Evolutionary conservation across 2,797 vertebrate species (phyloP), one percentile per base, ranked within the genome.

Genomic region (Netta rufina): DNA sequence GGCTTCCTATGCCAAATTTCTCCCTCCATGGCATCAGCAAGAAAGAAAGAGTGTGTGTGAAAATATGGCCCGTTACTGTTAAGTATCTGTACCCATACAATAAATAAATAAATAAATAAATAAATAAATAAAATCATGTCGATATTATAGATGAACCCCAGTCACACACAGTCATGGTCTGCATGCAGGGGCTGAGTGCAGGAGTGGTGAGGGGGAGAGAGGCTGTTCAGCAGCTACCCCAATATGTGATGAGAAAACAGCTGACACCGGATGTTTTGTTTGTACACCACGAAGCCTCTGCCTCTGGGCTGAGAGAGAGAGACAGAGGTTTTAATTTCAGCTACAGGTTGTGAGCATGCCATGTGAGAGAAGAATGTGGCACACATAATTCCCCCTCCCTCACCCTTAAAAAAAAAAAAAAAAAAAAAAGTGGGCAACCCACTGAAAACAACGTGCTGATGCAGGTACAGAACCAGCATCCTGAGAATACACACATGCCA

Each of bases 1-100:
- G 30, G 33, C 1, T 2, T 32, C 11, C 1, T 0, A 8, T 16
- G 53, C 12, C 1, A 1, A 33, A 3, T 39, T 77, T 54, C 57
- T 79, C 53, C 33, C 87, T 73, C 45, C 30, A 32, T 11, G 47
- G 19, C 12, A 24, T 14, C 58, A 33, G 36, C 13, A 67, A 72
- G 13, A 54, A 61, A 77, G 33, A 51, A 76, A 54, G 2, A 9
- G 33, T 0, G 1, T 11, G 6, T 71, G 17, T 11, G 53, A 73
- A 73, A 54, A 33, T 38, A 47, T 8, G n/a, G 14, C 21, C 43
- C 32, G 11, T 33, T 64, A 24, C 8, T 39, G 22, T 14, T 45
- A 43, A 51, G 22, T 38, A 43, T 56, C 10, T 45, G 8, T 32
- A n/a, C 6, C 10, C 14, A 57, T 9, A 19, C 71, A 49, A 38